Conservation (phyloP, 2,888 invertebrate species). For the Acrobasis repandana region DNA sequence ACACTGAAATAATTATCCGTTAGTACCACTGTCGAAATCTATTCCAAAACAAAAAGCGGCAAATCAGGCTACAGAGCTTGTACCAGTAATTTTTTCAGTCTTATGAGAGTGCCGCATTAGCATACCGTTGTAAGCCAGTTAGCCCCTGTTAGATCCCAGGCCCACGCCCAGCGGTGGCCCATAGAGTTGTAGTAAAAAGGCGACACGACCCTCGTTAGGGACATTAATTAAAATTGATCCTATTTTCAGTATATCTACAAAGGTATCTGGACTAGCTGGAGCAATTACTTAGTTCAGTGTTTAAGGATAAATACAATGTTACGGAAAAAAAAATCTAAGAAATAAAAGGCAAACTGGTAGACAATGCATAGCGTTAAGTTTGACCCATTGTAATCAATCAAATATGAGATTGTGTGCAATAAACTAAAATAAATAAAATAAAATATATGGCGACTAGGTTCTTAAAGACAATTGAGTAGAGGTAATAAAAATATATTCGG, state of each 20-base stretch:
- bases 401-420: too few species aligned
- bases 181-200: conserved; percentile 21
- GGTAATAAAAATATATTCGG: too few species aligned
- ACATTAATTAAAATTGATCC: conserved; percentile 20
- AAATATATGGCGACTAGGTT: too few species aligned
- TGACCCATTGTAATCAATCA: too few species aligned
- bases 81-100: conserved; percentile 3
- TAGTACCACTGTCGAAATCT: background rate
- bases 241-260: background rate
- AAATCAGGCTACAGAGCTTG: background rate
- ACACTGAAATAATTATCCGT: background rate
- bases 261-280: too few species aligned
- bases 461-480: too few species aligned
- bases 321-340: too few species aligned
- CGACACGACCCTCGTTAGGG: conserved; percentile 20
- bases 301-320: too few species aligned
- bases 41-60: background rate
- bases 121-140: conserved; percentile 16
- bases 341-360: too few species aligned
- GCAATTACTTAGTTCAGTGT: too few species aligned
- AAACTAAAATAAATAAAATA: too few species aligned
- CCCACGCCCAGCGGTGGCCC: conserved; percentile 8
- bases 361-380: too few species aligned
- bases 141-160: background rate
- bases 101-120: conserved; percentile 10